Conservation (phyloP, 2,797 vertebrate species). For the Thaleichthys pacificus region DNA sequence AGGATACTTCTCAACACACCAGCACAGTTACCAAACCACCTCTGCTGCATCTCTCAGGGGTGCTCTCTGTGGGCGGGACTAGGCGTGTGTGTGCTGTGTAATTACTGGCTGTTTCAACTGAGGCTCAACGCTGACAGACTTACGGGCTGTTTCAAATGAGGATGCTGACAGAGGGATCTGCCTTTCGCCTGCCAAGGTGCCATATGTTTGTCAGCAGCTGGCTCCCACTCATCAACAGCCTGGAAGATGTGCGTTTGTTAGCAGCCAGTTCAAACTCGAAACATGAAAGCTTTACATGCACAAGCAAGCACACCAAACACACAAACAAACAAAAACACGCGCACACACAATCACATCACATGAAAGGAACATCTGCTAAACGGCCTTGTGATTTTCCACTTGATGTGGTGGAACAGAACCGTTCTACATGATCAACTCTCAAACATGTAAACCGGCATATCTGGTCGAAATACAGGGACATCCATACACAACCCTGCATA, state of each 20-base stretch:
- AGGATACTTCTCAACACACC: background rate
- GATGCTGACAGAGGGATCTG: background rate
- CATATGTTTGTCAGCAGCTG: background rate
- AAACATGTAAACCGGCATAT: too few species aligned
- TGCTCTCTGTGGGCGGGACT: background rate
- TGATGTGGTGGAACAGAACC: too few species aligned
- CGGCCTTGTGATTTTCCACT: too few species aligned
- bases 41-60: background rate
- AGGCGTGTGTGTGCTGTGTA: background rate
- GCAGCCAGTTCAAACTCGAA: too few species aligned
- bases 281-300: background rate
- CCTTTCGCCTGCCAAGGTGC: background rate
- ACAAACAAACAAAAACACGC: background rate
- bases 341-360: background rate
- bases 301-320: background rate
- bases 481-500: too few species aligned
- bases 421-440: too few species aligned
- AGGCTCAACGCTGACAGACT: too few species aligned
- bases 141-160: background rate
- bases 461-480: too few species aligned
- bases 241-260: too few species aligned
- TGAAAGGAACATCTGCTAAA: too few species aligned
- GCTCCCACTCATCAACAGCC: background rate
- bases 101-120: too few species aligned
- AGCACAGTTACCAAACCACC: background rate